A percentile compares a stretch with the other conserved stretches of the same genome.
Conservation (phyloP, 2,797 vertebrate species). For the Nannoperca obscura region DNA sequence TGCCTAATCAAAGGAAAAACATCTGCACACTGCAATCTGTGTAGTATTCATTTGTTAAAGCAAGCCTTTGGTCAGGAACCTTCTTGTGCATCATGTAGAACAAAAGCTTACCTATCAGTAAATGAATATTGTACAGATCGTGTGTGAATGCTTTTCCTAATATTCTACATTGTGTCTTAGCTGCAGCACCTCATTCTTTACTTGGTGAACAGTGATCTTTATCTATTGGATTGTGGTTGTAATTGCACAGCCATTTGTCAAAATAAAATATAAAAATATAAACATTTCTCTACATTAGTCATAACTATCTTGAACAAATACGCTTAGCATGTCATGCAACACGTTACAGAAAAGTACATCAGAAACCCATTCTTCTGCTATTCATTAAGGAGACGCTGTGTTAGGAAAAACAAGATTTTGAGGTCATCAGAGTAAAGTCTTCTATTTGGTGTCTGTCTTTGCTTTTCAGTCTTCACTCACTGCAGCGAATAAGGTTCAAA, state of each 20-base stretch:
- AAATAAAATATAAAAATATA: too few species aligned
- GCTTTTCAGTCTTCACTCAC: neutral
- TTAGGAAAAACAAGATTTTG: neutral
- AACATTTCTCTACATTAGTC: too few species aligned
- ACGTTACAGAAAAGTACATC: neutral
- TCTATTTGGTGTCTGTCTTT: neutral
- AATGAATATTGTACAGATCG: neutral
- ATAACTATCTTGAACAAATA: neutral
- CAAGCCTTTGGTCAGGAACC: neutral
- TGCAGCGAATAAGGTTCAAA: neutral
- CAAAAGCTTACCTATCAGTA: neutral
- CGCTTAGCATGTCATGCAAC: neutral
- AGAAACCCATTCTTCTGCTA: neutral
- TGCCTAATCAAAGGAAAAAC: neutral
- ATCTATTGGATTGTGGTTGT: neutral
- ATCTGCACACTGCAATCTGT: neutral
- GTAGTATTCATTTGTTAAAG: too few species aligned
- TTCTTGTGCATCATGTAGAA: neutral
- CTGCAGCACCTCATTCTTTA: neutral
- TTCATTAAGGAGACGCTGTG: neutral
- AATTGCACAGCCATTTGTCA: neutral
- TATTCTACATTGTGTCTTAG: neutral
- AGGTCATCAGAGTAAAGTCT: neutral
- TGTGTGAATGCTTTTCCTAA: neutral
- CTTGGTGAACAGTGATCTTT: neutral